Conservation (phyloP, 2,888 invertebrate species). For the Nemurella pictetii region DNA sequence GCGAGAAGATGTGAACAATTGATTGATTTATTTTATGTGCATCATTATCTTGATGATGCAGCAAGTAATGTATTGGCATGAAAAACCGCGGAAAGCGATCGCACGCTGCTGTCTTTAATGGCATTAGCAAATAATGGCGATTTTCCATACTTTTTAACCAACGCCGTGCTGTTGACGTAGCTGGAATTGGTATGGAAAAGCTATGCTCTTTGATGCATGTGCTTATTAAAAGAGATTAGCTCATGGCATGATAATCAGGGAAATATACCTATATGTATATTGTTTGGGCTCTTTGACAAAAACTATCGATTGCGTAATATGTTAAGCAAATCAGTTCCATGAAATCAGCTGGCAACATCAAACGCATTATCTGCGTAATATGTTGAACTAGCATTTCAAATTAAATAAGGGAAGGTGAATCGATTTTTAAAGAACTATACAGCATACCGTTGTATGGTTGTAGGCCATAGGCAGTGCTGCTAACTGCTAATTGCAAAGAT, state of each 20-base stretch:
- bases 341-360: neutral
- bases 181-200: neutral
- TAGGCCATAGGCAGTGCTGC: too few species aligned
- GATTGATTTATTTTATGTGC: constrained; percentile 7
- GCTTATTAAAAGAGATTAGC: neutral
- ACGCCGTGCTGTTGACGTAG: neutral
- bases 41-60: neutral
- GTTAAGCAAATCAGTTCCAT: neutral
- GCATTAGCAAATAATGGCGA: neutral
- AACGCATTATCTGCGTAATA: neutral
- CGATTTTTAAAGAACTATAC: neutral
- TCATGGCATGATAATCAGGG: neutral
- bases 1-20: constrained; percentile 7
- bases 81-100: neutral
- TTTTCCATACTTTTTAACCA: neutral
- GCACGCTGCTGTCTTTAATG: neutral
- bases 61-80: neutral
- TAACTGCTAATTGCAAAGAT: neutral
- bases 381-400: neutral
- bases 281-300: neutral
- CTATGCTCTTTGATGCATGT: neutral
- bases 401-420: neutral
- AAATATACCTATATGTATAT: neutral
- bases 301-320: neutral
- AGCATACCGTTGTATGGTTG: neutral